Base-by-base conservation (phyloP, 2,797 vertebrate species). In the Pseudochaenichthys georgianus region DNA sequence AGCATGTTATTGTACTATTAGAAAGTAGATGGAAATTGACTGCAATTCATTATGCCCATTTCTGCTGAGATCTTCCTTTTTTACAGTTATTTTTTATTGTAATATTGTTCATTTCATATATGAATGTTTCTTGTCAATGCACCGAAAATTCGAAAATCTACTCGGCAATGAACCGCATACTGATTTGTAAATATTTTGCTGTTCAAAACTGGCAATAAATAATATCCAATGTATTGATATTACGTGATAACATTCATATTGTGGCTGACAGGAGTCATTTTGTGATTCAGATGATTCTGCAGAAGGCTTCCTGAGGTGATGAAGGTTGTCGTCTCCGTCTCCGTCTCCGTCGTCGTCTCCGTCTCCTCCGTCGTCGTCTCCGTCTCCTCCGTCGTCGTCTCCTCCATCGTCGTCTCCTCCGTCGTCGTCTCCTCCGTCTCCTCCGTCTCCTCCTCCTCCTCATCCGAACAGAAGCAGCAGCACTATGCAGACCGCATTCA, bases 381-480 rank as follows among this genome's bases (percentile, higher is more conserved):
- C n/a, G n/a, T n/a, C n/a, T n/a, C n/a, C n/a, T n/a, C n/a, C n/a
- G n/a, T n/a, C n/a, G n/a, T n/a, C n/a, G n/a, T n/a, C n/a, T n/a
- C n/a, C n/a, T n/a, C n/a, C n/a, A n/a, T n/a, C n/a, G n/a, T n/a
- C n/a, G n/a, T n/a, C n/a, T n/a, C n/a, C n/a, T n/a, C n/a, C n/a
- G n/a, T n/a, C n/a, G n/a, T n/a, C n/a, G n/a, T n/a, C n/a, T n/a
- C n/a, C n/a, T n/a, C n/a, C n/a, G n/a, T n/a, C n/a, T n/a, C n/a
- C n/a, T n/a, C n/a, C n/a, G n/a, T n/a, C n/a, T 19, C 75, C 62
- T 31, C n/a, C 23, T 5, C 12, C 3, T 78, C 76, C 90, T 96
- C 95, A 98, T 31, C 97, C 97, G 31, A 98, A 98, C 17, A 99
- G 88, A 65, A 99, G 92, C 78, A 99, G 94, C 59, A 99, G 91